Base-by-base conservation (phyloP, 2,113 vertebrate species). In the Python bivittatus region DNA sequence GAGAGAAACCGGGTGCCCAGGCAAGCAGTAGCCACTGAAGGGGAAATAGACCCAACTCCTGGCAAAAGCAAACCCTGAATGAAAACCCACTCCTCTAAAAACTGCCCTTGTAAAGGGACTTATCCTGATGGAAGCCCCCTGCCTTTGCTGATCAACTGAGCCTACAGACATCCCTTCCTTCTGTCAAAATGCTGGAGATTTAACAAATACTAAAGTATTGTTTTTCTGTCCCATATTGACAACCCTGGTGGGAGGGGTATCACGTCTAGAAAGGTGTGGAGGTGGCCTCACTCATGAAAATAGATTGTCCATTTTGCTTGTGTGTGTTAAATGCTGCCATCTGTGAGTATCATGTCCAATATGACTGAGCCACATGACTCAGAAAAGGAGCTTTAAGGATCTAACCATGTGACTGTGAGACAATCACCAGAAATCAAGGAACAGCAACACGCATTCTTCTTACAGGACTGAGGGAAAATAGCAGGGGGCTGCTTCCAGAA, bases 1-100 rank as follows among this genome's bases (percentile, higher is more conserved):
- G 98, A 99, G 93, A 98, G 98, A 48, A 98, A 98, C 95, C 97
- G 99, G 0, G 98, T 98, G 0, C 99, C 99, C 15, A 97, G 99
- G 89, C 98, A 99, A 90, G 97, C 97, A 1, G 95, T 93, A 1
- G 94, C 91, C 33, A 91, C 95, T 57, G 97, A 98, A 84, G 72
- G n/a, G 25, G 9, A 87, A 53, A 48, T 22, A 48, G 29, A 52
- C 4, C 54, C 61, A 38, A 17, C 52, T 48, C 53, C 23, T 89
- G 58, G 57, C 44, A 25, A 64, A 89, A 64, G 8, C 58, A 0
- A 79, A 90, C 3, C 0, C 0, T 25, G 58, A 91, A 84, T 0
- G 5, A 92, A 44, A 22, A 68, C 17, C 84, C 56, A 57, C 44
- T 91, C 54, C 90, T 72, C 89, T 61, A 38, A 79, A n/a, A 93